Evolutionary conservation across 2,797 vertebrate species (phyloP).

Genomic region (Sebastes elongatus): DNA sequence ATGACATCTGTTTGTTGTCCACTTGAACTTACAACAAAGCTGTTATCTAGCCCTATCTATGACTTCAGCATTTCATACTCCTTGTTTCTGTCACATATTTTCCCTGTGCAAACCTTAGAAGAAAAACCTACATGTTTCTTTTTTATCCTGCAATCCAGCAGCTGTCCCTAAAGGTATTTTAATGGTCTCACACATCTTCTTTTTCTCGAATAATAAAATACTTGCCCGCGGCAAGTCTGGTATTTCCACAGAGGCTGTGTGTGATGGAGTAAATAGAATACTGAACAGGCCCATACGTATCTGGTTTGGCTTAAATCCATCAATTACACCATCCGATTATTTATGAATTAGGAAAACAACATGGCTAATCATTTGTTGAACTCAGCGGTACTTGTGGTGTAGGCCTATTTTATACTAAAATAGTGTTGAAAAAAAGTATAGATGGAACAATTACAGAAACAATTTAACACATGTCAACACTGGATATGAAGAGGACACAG

Average conservation of each 20-base stretch:
- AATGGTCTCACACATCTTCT: neutral
- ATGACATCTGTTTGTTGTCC: neutral
- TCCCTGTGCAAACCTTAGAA: neutral
- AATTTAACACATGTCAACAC: neutral
- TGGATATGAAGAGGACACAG: neutral
- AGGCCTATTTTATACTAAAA: neutral
- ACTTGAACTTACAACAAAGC: neutral
- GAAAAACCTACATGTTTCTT: neutral
- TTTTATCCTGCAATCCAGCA: neutral
- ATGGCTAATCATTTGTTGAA: neutral
- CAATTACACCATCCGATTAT: neutral
- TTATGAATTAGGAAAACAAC: neutral
- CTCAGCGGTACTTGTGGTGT: neutral
- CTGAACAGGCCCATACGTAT: neutral
- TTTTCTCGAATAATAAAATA: neutral
- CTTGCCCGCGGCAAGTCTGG: neutral
- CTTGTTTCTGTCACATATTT: neutral
- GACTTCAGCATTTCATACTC: neutral
- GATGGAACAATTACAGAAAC: neutral
- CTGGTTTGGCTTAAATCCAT: neutral
- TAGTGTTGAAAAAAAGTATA: neutral
- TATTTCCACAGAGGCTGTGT: neutral
- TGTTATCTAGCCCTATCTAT: neutral
- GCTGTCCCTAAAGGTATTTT: neutral
- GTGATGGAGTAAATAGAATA: neutral